phyloP scores from a whole-genome alignment of 2,113 vertebrate species.

The Rousettus leschenaultii region DNA sequence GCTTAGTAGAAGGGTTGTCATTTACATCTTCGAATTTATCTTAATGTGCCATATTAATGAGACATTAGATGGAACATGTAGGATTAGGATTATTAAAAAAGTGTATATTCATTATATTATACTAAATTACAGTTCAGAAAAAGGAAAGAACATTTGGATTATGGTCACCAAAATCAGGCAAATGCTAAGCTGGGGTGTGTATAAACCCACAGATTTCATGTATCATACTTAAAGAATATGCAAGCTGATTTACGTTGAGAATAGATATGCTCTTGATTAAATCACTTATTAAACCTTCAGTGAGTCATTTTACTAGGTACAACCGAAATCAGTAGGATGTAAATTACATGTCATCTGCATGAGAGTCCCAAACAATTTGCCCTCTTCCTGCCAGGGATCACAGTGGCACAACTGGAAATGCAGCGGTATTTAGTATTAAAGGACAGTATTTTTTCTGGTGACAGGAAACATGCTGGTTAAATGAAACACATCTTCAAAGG shows the following conservation, averaged over 20 bases:
- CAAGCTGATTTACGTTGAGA: neutral
- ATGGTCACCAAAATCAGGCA: neutral
- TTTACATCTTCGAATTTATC: neutral
- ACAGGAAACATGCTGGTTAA: neutral
- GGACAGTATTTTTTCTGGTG: neutral
- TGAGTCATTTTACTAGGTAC: neutral
- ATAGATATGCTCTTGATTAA: neutral
- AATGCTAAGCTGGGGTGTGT: neutral
- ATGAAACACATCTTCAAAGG: neutral
- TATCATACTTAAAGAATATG: neutral
- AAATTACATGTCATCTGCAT: no score
- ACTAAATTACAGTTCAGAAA: neutral
- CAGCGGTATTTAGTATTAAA: neutral
- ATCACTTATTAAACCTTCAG: neutral
- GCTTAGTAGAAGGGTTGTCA: neutral
- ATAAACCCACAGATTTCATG: neutral
- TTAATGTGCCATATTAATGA: neutral
- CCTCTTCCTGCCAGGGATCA: neutral
- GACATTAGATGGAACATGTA: neutral
- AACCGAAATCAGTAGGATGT: neutral
- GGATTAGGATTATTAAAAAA: neutral
- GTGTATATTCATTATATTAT: neutral
- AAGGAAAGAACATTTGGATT: neutral
- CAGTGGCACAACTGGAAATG: neutral
- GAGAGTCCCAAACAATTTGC: neutral